Percentiles rank a stretch among this genome's conserved stretches.
Evolutionary conservation across 64 coral and sea anemone genomes (phyloP).

Genomic region (Porites australiensis): DNA sequence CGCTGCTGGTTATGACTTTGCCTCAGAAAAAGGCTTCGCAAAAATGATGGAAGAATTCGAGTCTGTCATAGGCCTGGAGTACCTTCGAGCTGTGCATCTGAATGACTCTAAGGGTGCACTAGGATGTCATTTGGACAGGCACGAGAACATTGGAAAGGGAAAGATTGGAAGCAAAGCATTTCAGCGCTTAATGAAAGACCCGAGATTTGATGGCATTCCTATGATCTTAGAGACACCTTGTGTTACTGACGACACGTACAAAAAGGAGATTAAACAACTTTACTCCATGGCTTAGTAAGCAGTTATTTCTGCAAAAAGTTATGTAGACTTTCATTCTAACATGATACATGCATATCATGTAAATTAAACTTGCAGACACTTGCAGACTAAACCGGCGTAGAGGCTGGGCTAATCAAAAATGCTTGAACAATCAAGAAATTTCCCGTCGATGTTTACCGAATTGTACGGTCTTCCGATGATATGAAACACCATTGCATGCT

Average conservation of each 20-base stretch:
- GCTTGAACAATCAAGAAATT: no score
- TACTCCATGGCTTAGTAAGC: conserved; percentile 67
- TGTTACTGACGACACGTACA: conserved; percentile 70
- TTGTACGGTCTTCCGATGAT: no score
- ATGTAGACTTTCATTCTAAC: no score
- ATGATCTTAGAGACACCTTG: conserved; percentile 97
- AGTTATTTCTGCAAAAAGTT: no score
- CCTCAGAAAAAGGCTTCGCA: conserved; percentile 73
- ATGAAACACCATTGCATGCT: no score
- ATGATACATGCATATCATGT: no score
- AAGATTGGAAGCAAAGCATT: conserved; percentile 87
- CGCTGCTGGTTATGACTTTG: conserved; percentile 89
- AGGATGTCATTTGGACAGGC: conserved; percentile 95
- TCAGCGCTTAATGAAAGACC: conserved; percentile 80
- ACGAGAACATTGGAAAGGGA: conserved; percentile 97
- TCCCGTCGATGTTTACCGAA: no score
- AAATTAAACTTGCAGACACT: no score
- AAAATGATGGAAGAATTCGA: conserved; percentile 91
- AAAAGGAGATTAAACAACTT: conserved; percentile 80
- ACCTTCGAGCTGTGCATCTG: conserved; percentile 84
- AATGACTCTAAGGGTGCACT: conserved; percentile 97
- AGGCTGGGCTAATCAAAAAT: conserved; percentile 19
- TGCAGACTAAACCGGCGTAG: no score
- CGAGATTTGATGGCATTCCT: conserved; percentile 87
- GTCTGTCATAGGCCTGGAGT: conserved; percentile 75